phyloP scores from a whole-genome alignment of 2,888 invertebrate species.

The Himalopsyche kuldschensis region DNA sequence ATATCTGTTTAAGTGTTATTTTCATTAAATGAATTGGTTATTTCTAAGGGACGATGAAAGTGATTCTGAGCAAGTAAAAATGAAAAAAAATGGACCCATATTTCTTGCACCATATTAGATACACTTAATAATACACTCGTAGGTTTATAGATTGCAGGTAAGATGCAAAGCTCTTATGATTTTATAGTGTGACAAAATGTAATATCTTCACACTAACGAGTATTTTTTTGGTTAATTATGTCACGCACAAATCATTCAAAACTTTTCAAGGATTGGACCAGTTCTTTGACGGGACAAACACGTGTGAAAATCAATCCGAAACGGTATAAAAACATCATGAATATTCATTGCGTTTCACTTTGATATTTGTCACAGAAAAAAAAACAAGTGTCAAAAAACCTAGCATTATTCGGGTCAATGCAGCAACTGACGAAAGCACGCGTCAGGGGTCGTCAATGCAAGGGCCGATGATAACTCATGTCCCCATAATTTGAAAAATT shows the following conservation, averaged over 20 bases:
- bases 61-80: too few relatives aligned
- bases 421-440: background rate
- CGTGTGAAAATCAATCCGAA: background rate
- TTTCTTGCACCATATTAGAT: too few relatives aligned
- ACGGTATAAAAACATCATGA: background rate
- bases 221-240: background rate
- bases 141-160: too few relatives aligned
- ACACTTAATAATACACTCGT: too few relatives aligned
- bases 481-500: background rate
- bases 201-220: background rate
- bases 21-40: too few relatives aligned
- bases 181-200: too few relatives aligned
- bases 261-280: background rate
- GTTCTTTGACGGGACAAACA: background rate
- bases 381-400: background rate
- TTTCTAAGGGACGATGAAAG: too few relatives aligned
- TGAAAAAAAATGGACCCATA: too few relatives aligned
- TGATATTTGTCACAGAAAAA: background rate
- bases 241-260: background rate
- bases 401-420: background rate
- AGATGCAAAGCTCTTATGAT: too few relatives aligned
- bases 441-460: background rate
- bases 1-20: too few relatives aligned
- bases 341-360: background rate
- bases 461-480: background rate